A percentile compares a stretch with the other conserved stretches of the same genome.
phyloP scores from a whole-genome alignment of 64 coral and sea anemone genomes.

The Dendronephthya gigantea region DNA sequence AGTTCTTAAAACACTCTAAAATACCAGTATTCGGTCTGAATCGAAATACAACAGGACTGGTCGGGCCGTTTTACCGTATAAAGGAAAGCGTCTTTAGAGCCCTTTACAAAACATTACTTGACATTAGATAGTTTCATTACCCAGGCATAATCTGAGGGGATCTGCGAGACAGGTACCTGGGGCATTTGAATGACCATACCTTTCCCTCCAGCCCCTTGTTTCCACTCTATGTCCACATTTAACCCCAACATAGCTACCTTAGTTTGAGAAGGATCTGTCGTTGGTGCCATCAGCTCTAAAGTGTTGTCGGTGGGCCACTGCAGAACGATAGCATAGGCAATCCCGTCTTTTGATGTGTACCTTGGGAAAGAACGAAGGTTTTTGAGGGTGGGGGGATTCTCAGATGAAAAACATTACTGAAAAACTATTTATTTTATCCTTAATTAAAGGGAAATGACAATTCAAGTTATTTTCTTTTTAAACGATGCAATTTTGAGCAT shows the following conservation, averaged over 20 bases:
- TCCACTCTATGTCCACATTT: background rate
- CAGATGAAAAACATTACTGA: no score
- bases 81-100: background rate
- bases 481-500: no score
- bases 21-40: no score
- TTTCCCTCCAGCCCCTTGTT: background rate
- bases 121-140: constrained; percentile 48
- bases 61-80: no score
- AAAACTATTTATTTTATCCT: no score
- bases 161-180: background rate
- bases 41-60: no score
- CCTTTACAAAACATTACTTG: background rate
- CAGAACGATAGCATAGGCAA: constrained; percentile 65
- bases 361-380: constrained; percentile 24
- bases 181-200: constrained; percentile 16
- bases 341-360: constrained; percentile 56
- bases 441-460: no score
- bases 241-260: constrained; percentile 41
- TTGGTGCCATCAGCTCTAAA: constrained; percentile 43
- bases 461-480: no score
- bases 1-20: no score
- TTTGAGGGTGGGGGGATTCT: background rate
- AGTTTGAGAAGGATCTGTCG: constrained; percentile 11
- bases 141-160: constrained; percentile 51
- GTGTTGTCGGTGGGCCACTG: constrained; percentile 47